phyloP scores from a whole-genome alignment of 1,140 invertebrate species.

The Cotesia chilonis region DNA sequence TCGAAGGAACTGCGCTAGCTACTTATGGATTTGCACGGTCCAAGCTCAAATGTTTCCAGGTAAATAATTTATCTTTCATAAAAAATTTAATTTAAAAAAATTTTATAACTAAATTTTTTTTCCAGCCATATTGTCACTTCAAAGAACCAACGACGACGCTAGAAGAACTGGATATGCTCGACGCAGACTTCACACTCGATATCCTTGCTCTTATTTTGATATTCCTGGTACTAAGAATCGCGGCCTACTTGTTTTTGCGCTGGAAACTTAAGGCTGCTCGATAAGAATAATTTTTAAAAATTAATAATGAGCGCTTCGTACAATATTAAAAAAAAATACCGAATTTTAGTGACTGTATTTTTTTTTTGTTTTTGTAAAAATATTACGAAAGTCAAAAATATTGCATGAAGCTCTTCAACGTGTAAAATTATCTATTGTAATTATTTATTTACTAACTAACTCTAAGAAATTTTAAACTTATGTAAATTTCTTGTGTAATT shows the following conservation, averaged over 20 bases:
- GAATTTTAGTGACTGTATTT: background rate
- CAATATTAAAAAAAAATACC: too few species aligned
- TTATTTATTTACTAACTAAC: too few species aligned
- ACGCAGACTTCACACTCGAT: conserved; percentile 80
- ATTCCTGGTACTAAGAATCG: conserved; percentile 85
- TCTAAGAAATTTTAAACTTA: too few species aligned
- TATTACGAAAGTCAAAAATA: background rate
- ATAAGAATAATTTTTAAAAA: conserved; percentile 60
- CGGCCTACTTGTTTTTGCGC: conserved; percentile 90
- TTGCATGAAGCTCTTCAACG: too few species aligned
- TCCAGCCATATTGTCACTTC: conserved; percentile 85
- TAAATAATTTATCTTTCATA: conserved; percentile 43
- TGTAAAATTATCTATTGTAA: too few species aligned
- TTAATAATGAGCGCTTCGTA: too few species aligned
- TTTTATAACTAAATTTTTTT: conserved; percentile 13
- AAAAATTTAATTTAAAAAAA: too few species aligned
- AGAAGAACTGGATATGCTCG: conserved; percentile 86
- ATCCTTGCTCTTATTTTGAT: conserved; percentile 86
- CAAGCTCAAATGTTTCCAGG: conserved; percentile 81
- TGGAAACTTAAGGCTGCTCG: conserved; percentile 84
- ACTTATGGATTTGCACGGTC: conserved; percentile 88
- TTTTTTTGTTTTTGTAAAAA: background rate
- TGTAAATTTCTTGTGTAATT: too few species aligned
- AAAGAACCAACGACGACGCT: conserved; percentile 88
- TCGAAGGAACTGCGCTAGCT: conserved; percentile 92